These are phyloP conservation scores for Petrolisthes manimaculis DNA, from an alignment of 2,888 invertebrate species.

Conservation along the genomic window DNA sequence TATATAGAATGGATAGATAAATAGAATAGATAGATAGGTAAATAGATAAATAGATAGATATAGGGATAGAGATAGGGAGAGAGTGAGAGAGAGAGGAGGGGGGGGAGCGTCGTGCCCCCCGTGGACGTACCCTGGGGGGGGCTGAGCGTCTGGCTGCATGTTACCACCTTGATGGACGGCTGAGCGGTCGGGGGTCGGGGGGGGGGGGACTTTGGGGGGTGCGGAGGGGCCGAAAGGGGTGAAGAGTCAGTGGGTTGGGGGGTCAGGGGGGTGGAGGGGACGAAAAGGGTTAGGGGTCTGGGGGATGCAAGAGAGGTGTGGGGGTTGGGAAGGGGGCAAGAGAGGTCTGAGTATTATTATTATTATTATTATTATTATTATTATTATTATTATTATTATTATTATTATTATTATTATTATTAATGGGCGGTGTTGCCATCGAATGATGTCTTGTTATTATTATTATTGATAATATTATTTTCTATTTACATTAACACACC, in stretches of 20 bases:
- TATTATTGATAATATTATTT: no score
- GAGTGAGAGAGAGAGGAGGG: not conserved
- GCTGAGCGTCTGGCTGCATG: slow-evolving; percentile 14
- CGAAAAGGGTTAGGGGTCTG: not conserved
- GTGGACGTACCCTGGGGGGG: not conserved
- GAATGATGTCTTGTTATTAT: no score
- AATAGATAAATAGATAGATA: slow-evolving; percentile 1
- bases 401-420: no score
- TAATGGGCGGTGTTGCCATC: no score
- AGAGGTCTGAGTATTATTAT: not conserved
- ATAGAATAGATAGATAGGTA: not conserved
- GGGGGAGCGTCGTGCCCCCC: not conserved
- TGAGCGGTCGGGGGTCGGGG: slow-evolving; percentile 8
- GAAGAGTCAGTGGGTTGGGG: not conserved
- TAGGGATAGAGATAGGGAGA: not conserved
- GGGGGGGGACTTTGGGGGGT: not conserved
- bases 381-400: not conserved
- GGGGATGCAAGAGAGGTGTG: not conserved
- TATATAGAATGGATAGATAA: no score
- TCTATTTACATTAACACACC: no score
- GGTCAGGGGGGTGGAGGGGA: not conserved
- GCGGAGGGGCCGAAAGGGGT: not conserved
- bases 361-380: not conserved
- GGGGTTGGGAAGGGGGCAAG: not conserved
- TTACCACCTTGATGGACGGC: slow-evolving; percentile 25